A percentile compares a stretch with the other conserved stretches of the same genome.
Evolutionary conservation across 2,888 invertebrate genomes (phyloP).

Genomic region (Phorcus lineatus): DNA sequence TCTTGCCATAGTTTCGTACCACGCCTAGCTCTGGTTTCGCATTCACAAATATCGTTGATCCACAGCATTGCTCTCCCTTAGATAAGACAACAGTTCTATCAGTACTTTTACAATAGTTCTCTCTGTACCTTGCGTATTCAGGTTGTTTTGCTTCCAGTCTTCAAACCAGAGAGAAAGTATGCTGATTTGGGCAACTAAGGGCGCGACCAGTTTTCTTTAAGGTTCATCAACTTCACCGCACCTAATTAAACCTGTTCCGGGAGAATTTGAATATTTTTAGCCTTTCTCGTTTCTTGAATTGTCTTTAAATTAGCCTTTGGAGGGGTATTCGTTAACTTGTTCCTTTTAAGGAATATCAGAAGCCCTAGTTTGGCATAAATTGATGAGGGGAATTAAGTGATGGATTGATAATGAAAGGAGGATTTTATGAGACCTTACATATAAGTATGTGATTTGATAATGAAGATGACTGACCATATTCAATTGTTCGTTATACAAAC

Average conservation of each 20-base stretch:
- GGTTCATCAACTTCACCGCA: not conserved
- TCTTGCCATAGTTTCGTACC: not conserved
- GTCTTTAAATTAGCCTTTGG: too few species aligned
- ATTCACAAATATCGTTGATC: not conserved
- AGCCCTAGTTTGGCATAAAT: too few species aligned
- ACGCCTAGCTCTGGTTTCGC: constrained; percentile 7
- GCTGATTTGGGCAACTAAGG: not conserved
- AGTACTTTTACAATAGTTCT: not conserved
- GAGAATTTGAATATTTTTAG: too few species aligned
- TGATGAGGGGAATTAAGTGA: too few species aligned
- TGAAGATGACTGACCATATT: too few species aligned
- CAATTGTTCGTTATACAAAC: too few species aligned
- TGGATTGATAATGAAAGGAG: too few species aligned
- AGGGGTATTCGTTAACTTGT: too few species aligned
- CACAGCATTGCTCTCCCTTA: not conserved
- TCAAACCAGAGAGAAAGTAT: not conserved
- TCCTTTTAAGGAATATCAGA: too few species aligned
- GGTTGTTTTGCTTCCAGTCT: not conserved
- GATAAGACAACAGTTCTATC: constrained; percentile 7
- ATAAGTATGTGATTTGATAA: too few species aligned
- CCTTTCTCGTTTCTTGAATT: too few species aligned
- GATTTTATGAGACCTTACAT: too few species aligned
- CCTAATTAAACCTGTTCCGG: not conserved
- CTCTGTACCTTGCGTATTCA: not conserved
- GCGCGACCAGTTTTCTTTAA: not conserved